A percentile compares a stretch with the other conserved stretches of the same genome.
Conservation (phyloP, 2,113 vertebrate species). For the Podilymbus podiceps region DNA sequence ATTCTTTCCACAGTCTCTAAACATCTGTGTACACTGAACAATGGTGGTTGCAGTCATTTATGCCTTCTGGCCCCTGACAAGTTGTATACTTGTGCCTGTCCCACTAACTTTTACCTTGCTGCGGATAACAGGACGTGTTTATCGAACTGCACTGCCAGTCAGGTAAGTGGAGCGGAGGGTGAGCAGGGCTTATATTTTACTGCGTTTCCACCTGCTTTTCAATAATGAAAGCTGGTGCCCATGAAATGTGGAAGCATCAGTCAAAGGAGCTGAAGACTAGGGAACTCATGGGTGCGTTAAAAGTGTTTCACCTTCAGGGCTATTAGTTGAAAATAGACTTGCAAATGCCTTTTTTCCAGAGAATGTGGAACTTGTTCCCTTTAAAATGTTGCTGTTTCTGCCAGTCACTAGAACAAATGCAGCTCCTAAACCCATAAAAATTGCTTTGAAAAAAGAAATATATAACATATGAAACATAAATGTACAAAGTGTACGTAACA, state of each 20-base stretch:
- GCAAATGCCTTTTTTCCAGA: not conserved
- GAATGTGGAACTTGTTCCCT: not conserved
- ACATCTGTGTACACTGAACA: conserved; percentile 90
- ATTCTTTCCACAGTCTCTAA: conserved; percentile 81
- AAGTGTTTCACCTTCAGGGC: rapidly evolving
- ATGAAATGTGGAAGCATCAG: not conserved
- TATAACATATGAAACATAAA: not conserved
- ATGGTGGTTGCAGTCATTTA: conserved; percentile 96
- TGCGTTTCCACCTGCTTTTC: not conserved
- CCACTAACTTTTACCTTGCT: conserved; percentile 97
- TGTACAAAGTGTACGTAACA: not conserved
- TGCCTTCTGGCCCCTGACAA: conserved; percentile 90
- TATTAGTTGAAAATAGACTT: not conserved
- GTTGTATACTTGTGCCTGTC: conserved; percentile 90
- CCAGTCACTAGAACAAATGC: not conserved
- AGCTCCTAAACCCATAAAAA: not conserved
- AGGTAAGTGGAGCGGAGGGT: conserved; percentile 71
- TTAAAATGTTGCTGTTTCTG: not conserved
- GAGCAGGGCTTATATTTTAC: rapidly evolving
- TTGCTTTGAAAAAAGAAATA: not conserved
- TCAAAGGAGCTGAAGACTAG: not conserved
- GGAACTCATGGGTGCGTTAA: not conserved
- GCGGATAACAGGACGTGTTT: conserved; percentile 92
- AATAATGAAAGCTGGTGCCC: not conserved
- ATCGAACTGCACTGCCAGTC: conserved; percentile 97